Conservation (phyloP, 2,113 vertebrate genomes). For the Oenanthe oenanthe region DNA sequence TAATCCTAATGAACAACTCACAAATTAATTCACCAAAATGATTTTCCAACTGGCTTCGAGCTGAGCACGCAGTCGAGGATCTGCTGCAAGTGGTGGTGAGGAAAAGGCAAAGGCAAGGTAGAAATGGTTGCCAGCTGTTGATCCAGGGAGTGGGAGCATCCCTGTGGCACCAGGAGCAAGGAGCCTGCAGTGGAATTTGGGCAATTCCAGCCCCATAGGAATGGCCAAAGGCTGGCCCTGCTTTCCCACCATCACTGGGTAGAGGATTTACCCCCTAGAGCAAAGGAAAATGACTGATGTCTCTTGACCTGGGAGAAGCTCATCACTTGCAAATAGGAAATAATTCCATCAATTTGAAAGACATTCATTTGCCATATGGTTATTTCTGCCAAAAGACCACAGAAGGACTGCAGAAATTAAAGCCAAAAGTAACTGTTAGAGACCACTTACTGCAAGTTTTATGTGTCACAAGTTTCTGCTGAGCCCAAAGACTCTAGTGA, state of each 20-base stretch:
- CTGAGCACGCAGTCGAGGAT: rapidly evolving
- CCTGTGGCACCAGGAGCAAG: not conserved
- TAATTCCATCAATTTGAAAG: not conserved
- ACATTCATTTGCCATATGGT: not conserved
- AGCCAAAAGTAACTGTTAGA: not conserved
- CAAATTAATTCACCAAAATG: not conserved
- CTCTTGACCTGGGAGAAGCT: not conserved
- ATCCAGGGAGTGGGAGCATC: rapidly evolving
- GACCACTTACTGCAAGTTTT: not conserved
- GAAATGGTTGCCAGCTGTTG: not conserved
- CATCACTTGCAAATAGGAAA: not conserved
- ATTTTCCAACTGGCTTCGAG: not conserved
- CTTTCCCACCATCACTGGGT: not conserved
- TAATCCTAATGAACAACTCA: not conserved
- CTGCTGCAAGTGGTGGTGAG: not conserved
- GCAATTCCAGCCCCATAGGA: rapidly evolving
- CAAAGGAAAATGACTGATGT: rapidly evolving
- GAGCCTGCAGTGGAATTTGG: not conserved
- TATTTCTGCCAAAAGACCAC: not conserved
- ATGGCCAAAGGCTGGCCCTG: not conserved
- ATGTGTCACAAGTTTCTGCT: not conserved
- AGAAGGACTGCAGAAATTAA: not conserved
- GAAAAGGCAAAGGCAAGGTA: not conserved
- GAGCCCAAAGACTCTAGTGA: not conserved
- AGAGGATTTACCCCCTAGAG: rapidly evolving